Percentiles rank a stretch among this genome's conserved stretches.
Conservation (phyloP, 2,113 vertebrate species). For the Ailuropoda melanoleuca region DNA sequence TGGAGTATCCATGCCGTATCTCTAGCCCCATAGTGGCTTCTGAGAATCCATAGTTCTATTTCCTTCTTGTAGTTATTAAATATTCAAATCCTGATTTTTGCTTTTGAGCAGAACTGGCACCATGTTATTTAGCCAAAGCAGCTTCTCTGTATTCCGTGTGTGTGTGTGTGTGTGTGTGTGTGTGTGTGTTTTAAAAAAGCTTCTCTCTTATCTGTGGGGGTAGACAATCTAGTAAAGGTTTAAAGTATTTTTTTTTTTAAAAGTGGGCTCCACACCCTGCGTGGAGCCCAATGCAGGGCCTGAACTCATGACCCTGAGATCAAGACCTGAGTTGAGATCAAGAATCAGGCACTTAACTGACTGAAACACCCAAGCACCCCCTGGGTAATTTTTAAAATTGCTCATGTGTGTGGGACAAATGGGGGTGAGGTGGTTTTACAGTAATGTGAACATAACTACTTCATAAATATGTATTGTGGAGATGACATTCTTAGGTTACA, state of each 20-base stretch:
- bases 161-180: background rate
- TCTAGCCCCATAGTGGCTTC: background rate
- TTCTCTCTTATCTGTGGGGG: background rate
- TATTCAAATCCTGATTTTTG: background rate
- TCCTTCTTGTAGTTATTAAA: background rate
- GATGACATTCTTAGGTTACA: background rate
- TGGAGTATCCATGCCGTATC: background rate
- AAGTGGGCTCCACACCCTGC: background rate
- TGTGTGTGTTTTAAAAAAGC: background rate
- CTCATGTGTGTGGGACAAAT: background rate
- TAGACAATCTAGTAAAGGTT: conserved; percentile 19
- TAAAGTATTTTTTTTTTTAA: background rate
- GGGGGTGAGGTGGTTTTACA: background rate
- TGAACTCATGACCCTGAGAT: background rate
- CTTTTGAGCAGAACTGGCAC: background rate
- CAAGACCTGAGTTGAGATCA: background rate
- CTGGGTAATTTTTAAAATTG: conserved; percentile 5
- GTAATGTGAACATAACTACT: background rate
- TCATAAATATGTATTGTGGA: background rate
- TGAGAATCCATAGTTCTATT: background rate
- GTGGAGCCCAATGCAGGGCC: background rate
- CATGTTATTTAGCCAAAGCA: background rate
- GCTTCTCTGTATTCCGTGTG: background rate
- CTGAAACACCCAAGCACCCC: background rate
- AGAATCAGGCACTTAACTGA: background rate